phyloP scores from a whole-genome alignment of 1,140 invertebrate species.

The Eurosta solidaginis region DNA sequence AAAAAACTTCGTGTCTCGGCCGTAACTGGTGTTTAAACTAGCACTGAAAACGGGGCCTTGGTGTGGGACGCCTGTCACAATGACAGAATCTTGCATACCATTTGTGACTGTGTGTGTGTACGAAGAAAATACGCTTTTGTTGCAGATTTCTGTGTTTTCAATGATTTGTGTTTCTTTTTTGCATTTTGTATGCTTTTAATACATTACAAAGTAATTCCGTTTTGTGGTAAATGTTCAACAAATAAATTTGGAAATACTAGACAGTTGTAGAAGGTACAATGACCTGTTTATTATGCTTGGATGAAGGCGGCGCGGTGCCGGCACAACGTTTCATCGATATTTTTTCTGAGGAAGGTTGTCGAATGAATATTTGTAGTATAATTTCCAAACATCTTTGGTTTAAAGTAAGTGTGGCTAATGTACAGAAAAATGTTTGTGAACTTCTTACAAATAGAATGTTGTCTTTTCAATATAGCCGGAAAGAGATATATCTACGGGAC shows the following conservation, averaged over 20 bases:
- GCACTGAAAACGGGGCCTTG: no score
- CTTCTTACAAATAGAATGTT: neutral
- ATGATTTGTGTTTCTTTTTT: neutral
- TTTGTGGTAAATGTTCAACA: neutral
- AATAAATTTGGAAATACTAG: neutral
- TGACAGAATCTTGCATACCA: neutral
- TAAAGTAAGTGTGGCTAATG: conserved; percentile 32
- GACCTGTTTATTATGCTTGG: conserved; percentile 1
- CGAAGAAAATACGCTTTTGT: conserved; percentile 1
- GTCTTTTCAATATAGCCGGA: conserved; percentile 26
- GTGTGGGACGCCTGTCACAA: neutral
- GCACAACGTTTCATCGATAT: conserved; percentile 20
- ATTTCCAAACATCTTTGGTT: conserved; percentile 35
- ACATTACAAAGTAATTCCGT: neutral
- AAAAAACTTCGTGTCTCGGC: no score
- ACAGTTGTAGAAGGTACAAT: neutral
- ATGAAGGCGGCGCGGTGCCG: neutral
- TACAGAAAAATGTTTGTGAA: neutral
- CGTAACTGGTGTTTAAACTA: no score
- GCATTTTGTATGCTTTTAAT: neutral
- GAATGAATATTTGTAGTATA: conserved; percentile 29
- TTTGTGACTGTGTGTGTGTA: neutral
- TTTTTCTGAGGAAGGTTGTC: conserved; percentile 32
- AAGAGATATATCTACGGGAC: conserved; percentile 19
- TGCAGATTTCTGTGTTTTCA: conserved; percentile 9